These are phyloP conservation scores for Rapana venosa DNA, from an alignment of 2,888 invertebrate species.

Conservation along the genomic window DNA sequence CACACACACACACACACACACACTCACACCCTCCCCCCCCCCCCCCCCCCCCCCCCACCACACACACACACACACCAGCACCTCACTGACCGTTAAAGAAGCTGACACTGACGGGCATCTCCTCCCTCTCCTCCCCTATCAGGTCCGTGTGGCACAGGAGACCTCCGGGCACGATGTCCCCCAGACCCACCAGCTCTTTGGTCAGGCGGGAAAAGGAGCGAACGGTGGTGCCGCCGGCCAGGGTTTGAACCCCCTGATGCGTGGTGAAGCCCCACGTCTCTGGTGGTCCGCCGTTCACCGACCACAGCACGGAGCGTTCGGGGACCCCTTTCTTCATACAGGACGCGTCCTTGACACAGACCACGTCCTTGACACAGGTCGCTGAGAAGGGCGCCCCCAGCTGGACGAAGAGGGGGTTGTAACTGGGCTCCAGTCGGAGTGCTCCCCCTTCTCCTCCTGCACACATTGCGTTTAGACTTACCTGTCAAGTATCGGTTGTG, in stretches of 20 bases:
- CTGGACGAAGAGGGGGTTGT: conserved; percentile 21
- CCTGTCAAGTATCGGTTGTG: not conserved
- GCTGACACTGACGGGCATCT: conserved; percentile 13
- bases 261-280: conserved; percentile 1
- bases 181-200: conserved; percentile 16
- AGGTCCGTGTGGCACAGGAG: conserved; percentile 20
- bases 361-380: conserved; percentile 29
- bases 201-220: conserved; percentile 16
- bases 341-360: conserved; percentile 1
- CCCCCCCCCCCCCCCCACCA: not conserved
- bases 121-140: not conserved
- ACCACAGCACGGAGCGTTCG: not conserved
- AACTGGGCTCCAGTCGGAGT: not conserved
- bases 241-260: not conserved
- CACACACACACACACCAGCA: not conserved
- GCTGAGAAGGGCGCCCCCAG: not conserved
- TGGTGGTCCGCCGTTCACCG: conserved; percentile 1
- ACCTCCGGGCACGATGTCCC: not conserved
- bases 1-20: not conserved
- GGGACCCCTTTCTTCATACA: not conserved
- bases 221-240: not conserved
- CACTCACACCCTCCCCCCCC: not conserved
- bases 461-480: not conserved
- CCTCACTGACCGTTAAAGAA: conserved; percentile 27
- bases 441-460: not conserved